Percentiles rank a stretch among this genome's conserved stretches.
Conservation (phyloP, 1,140 invertebrate species). For the Rhynchophorus ferrugineus region DNA sequence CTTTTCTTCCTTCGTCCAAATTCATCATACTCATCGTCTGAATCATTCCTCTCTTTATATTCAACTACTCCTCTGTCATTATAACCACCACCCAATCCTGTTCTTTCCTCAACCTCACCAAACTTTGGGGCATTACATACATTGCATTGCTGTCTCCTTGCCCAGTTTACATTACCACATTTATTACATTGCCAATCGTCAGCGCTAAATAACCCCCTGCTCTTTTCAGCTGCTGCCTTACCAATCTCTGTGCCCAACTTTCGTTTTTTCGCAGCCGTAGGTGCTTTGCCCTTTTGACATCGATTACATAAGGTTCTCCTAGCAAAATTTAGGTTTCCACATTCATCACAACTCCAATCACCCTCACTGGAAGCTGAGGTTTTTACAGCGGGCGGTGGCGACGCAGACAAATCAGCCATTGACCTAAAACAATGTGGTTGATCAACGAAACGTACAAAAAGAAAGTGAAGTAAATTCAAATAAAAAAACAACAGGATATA, state of each 20-base stretch:
- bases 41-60: slow-evolving; percentile 78
- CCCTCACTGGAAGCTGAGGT: slow-evolving; percentile 38
- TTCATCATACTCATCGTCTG: slow-evolving; percentile 92
- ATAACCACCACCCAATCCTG: slow-evolving; percentile 80
- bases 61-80: slow-evolving; percentile 91
- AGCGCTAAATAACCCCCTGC: slow-evolving; percentile 93
- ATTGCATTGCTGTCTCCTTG: slow-evolving; percentile 91
- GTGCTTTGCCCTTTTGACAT: slow-evolving; percentile 64
- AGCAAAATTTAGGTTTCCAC: slow-evolving; percentile 93
- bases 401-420: slow-evolving; percentile 19
- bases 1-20: slow-evolving; percentile 76
- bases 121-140: slow-evolving; percentile 98
- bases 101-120: slow-evolving; percentile 76
- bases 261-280: slow-evolving; percentile 59
- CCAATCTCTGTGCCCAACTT: slow-evolving; percentile 96
- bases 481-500: no score
- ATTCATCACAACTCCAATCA: slow-evolving; percentile 56
- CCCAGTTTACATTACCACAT: slow-evolving; percentile 99
- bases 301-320: slow-evolving; percentile 83
- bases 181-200: slow-evolving; percentile 99
- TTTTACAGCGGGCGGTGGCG: slow-evolving; percentile 29
- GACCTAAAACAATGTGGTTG: slow-evolving; percentile 7
- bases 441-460: background rate
- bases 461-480: background rate
- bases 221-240: slow-evolving; percentile 96